Base-by-base conservation (phyloP, 1,140 invertebrate genomes). In the Drosophila ananassae region DNA sequence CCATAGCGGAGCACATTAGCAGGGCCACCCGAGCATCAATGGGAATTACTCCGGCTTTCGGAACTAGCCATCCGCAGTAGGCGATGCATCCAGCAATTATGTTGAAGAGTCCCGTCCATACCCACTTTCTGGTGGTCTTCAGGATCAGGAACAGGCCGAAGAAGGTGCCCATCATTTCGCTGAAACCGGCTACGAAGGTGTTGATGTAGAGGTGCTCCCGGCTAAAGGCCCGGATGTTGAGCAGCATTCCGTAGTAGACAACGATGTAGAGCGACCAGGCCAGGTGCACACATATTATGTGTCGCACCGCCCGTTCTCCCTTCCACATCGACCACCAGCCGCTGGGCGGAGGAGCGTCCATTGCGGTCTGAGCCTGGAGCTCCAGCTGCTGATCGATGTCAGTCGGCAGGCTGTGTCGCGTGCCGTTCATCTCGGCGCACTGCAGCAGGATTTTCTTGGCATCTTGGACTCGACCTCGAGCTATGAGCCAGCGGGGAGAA, bases 401-500 rank as follows among this genome's bases (percentile, higher is more conserved):
- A 52, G 89, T 79, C 5, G 91, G 90, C 28, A 92, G 77, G 62
- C 69, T 75, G 41, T 74, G 79, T 4, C 87, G 78, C 3, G 84
- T 92, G 0, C 93, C 93, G 60, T 94, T 94, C 56, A 92, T 93
- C 63, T 93, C 94, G 5, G 96, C 96, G 9, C 96, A 96, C 55
- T 93, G 94, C 59, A 95, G 92, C 2, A 97, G 79, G 2, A 97
- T 94, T 56, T 93, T 92, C 59, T 96, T 95, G 0, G 97, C 96
- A 68, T 95, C 94, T 32, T 95, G 94, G 24, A 96, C 93, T 56
- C 94, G 94, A 0, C 96, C 96, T 52, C 95, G 93, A 0, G 95
- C 94, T 1, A 97, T 92, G n/a, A 97, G 92, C 97, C 97, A 98
- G 58, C 96, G 93, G 0, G 97, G 97, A 24, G 96, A 97, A 92